A percentile compares a stretch with the other conserved stretches of the same genome.
These are phyloP conservation scores for Montifringilla adamsi DNA, from an alignment of 2,113 vertebrate species.

Conservation along the genomic window DNA sequence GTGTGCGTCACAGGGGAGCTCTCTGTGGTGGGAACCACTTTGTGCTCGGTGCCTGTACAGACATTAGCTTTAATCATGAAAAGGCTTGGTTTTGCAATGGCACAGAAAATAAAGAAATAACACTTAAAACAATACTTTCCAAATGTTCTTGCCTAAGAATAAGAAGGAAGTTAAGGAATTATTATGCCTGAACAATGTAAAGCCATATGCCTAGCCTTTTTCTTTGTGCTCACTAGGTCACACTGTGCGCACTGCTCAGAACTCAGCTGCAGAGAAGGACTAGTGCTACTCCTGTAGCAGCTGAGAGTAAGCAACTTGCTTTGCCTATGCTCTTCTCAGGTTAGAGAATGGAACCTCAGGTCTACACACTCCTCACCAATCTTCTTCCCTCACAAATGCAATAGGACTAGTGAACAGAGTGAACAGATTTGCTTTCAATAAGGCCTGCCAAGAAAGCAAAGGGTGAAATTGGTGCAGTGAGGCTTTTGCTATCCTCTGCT, in stretches of 20 bases:
- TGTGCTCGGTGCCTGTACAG: not conserved
- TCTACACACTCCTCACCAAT: not conserved
- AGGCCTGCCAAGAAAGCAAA: not conserved
- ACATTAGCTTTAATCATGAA: not conserved
- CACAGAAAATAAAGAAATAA: not conserved
- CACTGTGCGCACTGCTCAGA: accelerated
- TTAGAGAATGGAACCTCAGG: not conserved
- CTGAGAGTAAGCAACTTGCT: not conserved
- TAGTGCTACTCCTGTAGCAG: not conserved
- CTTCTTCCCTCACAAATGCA: not conserved
- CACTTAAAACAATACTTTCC: not conserved
- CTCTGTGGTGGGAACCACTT: accelerated
- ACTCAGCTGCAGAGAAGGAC: not conserved
- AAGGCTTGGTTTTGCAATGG: not conserved
- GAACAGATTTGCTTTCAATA: not conserved
- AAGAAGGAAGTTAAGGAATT: not conserved
- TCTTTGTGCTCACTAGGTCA: not conserved
- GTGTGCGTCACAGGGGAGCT: accelerated
- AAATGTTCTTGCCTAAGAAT: not conserved
- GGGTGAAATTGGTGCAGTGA: not conserved
- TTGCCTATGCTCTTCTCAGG: not conserved
- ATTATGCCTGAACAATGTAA: not conserved
- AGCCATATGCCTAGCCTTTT: not conserved
- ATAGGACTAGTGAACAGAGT: not conserved
- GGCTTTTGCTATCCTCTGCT: not conserved